phyloP scores from a whole-genome alignment of 2,113 vertebrate species.

The Spea bombifrons region DNA sequence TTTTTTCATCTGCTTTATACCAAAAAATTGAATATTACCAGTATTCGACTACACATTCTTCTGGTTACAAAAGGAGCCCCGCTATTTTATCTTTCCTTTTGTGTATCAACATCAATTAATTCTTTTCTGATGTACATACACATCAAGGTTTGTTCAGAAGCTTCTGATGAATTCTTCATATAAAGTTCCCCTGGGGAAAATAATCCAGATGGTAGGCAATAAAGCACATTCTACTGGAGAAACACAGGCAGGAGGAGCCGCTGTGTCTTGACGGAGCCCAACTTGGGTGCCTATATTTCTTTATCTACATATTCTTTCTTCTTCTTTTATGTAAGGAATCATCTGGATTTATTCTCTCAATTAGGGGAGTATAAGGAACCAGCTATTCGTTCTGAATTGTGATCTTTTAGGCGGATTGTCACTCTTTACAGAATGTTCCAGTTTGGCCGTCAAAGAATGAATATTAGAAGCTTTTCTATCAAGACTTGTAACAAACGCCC shows the following conservation, averaged over 20 bases:
- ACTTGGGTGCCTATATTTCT: not conserved
- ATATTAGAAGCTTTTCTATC: no score
- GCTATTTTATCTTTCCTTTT: not conserved
- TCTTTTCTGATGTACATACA: not conserved
- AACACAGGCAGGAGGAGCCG: not conserved
- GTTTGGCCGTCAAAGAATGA: no score
- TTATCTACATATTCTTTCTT: no score
- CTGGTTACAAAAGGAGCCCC: not conserved
- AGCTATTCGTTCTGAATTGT: no score
- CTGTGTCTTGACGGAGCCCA: not conserved
- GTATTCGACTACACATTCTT: not conserved
- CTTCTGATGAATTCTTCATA: not conserved
- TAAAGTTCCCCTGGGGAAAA: not conserved
- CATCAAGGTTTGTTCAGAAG: conserved; percentile 3
- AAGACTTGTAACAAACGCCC: no score
- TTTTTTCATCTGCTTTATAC: not conserved
- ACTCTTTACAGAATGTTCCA: no score
- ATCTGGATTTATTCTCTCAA: no score
- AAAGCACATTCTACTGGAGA: not conserved
- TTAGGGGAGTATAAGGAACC: no score
- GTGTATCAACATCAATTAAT: not conserved
- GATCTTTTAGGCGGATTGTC: no score
- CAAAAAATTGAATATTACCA: not conserved
- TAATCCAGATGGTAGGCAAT: not conserved
- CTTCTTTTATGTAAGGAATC: no score